phyloP scores from a whole-genome alignment of 2,888 invertebrate genomes.

The Agrenia bidenticulata region DNA sequence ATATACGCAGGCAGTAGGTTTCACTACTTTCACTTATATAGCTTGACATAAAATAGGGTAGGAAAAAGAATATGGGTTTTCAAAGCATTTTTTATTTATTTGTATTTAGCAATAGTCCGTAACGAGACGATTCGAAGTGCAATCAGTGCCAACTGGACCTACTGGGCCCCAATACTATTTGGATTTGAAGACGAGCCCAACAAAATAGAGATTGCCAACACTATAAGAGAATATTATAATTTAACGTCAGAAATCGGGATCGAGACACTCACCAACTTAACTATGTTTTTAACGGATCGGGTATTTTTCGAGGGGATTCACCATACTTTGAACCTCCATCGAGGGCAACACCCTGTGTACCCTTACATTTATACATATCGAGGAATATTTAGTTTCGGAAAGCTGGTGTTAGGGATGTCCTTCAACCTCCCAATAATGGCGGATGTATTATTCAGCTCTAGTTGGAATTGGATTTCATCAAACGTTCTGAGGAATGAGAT shows the following conservation, averaged over 20 bases:
- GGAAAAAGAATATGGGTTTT: no score
- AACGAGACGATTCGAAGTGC: constrained; percentile 36
- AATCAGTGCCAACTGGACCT: constrained; percentile 40
- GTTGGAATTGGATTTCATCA: constrained; percentile 30
- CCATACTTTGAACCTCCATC: constrained; percentile 34
- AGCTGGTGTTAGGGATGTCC: constrained; percentile 38
- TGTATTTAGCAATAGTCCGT: constrained; percentile 27
- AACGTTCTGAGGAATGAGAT: constrained; percentile 25
- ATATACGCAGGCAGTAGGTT: constrained; percentile 40
- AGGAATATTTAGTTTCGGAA: constrained; percentile 43
- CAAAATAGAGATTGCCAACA: constrained; percentile 28
- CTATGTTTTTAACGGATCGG: constrained; percentile 37
- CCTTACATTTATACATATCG: constrained; percentile 39
- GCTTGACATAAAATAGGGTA: constrained; percentile 2
- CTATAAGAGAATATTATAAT: constrained; percentile 38
- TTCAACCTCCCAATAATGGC: constrained; percentile 29
- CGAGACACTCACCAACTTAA: constrained; percentile 28
- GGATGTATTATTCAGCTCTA: constrained; percentile 29
- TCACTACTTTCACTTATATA: not conserved
- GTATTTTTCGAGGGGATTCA: constrained; percentile 42
- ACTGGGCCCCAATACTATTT: constrained; percentile 36
- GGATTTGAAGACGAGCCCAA: constrained; percentile 39
- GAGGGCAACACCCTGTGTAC: constrained; percentile 36
- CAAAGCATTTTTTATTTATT: no score
- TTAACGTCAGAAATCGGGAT: constrained; percentile 24